A percentile compares a stretch with the other conserved stretches of the same genome.
Evolutionary conservation across 2,888 invertebrate genomes (phyloP).

Genomic region (Lepetodrilus schrolli): DNA sequence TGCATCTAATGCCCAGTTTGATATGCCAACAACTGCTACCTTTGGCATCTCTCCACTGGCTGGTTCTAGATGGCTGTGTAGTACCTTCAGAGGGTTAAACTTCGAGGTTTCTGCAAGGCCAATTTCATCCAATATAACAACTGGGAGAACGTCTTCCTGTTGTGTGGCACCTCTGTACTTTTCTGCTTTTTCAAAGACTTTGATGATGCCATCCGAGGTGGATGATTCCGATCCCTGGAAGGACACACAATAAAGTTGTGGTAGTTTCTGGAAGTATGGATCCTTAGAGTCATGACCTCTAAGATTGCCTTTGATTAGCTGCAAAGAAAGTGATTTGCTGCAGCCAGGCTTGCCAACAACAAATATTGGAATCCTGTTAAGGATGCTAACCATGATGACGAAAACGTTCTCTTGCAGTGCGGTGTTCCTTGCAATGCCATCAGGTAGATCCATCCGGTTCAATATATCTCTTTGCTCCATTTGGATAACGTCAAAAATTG

Average conservation of each 20-base stretch:
- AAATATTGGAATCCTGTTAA: slow-evolving; percentile 38
- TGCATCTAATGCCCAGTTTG: slow-evolving; percentile 45
- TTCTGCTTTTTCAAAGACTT: slow-evolving; percentile 40
- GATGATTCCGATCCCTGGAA: slow-evolving; percentile 42
- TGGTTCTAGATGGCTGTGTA: slow-evolving; percentile 43
- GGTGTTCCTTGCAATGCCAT: slow-evolving; percentile 35
- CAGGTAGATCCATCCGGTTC: slow-evolving; percentile 35
- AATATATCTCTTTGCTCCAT: slow-evolving; percentile 36
- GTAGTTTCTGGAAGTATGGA: slow-evolving; percentile 30
- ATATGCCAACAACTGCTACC: slow-evolving; percentile 41
- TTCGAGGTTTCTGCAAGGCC: slow-evolving; percentile 45
- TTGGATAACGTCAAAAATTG: slow-evolving; percentile 11
- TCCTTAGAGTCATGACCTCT: slow-evolving; percentile 34
- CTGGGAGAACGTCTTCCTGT: slow-evolving; percentile 37
- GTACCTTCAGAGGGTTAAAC: slow-evolving; percentile 47
- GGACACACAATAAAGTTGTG: slow-evolving; percentile 31
- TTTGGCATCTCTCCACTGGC: slow-evolving; percentile 25
- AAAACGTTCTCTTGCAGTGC: slow-evolving; percentile 42
- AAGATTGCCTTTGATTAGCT: slow-evolving; percentile 36
- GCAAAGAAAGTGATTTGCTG: slow-evolving; percentile 40
- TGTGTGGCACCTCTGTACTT: slow-evolving; percentile 3
- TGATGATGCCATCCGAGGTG: slow-evolving; percentile 45
- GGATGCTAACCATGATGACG: slow-evolving; percentile 35
- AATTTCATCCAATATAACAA: slow-evolving; percentile 47
- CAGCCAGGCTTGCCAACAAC: slow-evolving; percentile 42